These are phyloP conservation scores for Gymnodraco acuticeps DNA, from an alignment of 2,797 vertebrate species.

Conservation along the genomic window DNA sequence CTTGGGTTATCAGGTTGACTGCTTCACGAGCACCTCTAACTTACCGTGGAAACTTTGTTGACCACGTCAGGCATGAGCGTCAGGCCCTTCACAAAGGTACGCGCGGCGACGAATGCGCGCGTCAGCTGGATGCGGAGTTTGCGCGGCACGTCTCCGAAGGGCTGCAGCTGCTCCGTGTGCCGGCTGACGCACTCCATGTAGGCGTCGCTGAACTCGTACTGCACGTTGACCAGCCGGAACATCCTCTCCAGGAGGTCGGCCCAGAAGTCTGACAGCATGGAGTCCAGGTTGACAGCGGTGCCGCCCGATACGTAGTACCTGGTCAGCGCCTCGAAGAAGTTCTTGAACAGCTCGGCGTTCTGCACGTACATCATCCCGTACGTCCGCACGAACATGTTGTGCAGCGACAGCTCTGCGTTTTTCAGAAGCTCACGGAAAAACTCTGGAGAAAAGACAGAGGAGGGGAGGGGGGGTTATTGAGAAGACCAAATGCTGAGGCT, in stretches of 20 bases:
- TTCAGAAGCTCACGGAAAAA: conserved; percentile 96
- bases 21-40: conserved; percentile 45
- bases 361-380: conserved; percentile 96
- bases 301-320: conserved; percentile 89
- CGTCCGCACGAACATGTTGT: conserved; percentile 95
- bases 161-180: conserved; percentile 95
- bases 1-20: not conserved
- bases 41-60: conserved; percentile 92
- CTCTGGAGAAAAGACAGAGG: conserved; percentile 76
- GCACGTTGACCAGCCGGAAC: conserved; percentile 95
- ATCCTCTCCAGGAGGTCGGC: conserved; percentile 94
- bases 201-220: conserved; percentile 93
- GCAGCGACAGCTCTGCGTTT: conserved; percentile 92
- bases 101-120: conserved; percentile 91
- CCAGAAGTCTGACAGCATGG: conserved; percentile 97
- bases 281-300: conserved; percentile 89
- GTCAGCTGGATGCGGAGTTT: conserved; percentile 95
- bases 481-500: conserved; percentile 14
- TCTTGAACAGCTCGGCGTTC: conserved; percentile 95
- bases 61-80: conserved; percentile 90
- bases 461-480: conserved; percentile 8
- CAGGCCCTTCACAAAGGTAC: conserved; percentile 93
- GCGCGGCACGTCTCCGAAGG: conserved; percentile 95
- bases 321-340: conserved; percentile 91
- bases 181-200: conserved; percentile 97